phyloP scores from a whole-genome alignment of 2,888 invertebrate species.

The Eupithecia dodoneata region DNA sequence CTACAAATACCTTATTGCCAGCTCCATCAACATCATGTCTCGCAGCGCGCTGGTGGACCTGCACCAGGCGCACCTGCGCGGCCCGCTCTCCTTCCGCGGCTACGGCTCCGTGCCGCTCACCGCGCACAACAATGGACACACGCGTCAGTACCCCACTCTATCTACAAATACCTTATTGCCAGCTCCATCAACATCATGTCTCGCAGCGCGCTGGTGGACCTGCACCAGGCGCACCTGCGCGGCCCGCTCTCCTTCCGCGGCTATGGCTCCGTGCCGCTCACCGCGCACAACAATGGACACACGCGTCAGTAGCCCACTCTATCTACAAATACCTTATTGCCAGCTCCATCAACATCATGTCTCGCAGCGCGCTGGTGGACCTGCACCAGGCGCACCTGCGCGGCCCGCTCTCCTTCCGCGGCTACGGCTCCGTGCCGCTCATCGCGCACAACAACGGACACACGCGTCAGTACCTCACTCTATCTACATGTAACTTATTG shows the following conservation, averaged over 20 bases:
- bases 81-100: constrained; percentile 68
- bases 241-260: constrained; percentile 70
- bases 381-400: too few species aligned
- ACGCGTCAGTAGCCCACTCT: constrained; percentile 59
- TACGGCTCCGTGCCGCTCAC: constrained; percentile 61
- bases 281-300: constrained; percentile 70
- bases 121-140: constrained; percentile 71
- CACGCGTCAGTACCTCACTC: too few species aligned
- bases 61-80: constrained; percentile 68
- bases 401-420: too few species aligned
- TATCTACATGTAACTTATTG: too few species aligned
- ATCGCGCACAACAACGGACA: too few species aligned
- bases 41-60: constrained; percentile 79
- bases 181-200: constrained; percentile 71
- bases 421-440: too few species aligned
- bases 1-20: not conserved
- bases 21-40: constrained; percentile 71
- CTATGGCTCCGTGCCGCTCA: constrained; percentile 60
- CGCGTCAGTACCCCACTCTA: constrained; percentile 56
- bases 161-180: not conserved
- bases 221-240: constrained; percentile 67
- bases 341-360: not conserved
- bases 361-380: too few species aligned
- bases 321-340: not conserved
- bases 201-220: constrained; percentile 79